Percentiles rank a stretch among this genome's conserved stretches.
These are phyloP conservation scores for Hypomesus transpacificus DNA, from an alignment of 2,113 vertebrate genomes.

Conservation along the genomic window DNA sequence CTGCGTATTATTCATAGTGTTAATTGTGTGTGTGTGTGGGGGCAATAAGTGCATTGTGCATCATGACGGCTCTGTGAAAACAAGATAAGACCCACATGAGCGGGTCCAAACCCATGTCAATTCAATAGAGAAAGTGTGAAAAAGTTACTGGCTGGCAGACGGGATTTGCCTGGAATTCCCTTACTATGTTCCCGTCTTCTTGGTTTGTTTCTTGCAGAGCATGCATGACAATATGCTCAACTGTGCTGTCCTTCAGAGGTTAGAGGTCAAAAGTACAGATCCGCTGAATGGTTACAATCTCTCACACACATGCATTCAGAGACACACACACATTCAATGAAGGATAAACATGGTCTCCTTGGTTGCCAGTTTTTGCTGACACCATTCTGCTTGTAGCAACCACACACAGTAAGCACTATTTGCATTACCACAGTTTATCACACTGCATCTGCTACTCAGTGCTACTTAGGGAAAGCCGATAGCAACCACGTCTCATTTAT, in stretches of 20 bases:
- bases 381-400: background rate
- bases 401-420: background rate
- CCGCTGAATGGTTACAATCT: background rate
- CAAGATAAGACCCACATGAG: slow-evolving; percentile 72
- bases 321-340: slow-evolving; percentile 4
- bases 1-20: slow-evolving; percentile 70
- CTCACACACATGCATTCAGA: slow-evolving; percentile 2
- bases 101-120: slow-evolving; percentile 47
- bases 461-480: background rate
- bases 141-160: slow-evolving; percentile 43
- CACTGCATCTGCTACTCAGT: background rate
- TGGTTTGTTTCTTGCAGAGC: slow-evolving; percentile 23
- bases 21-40: slow-evolving; percentile 54
- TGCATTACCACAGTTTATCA: slow-evolving; percentile 4
- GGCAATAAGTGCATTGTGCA: slow-evolving; percentile 72
- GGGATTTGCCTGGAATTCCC: slow-evolving; percentile 41
- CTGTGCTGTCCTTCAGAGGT: slow-evolving; percentile 11
- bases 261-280: slow-evolving; percentile 17
- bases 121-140: slow-evolving; percentile 61
- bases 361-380: background rate
- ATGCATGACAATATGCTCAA: slow-evolving; percentile 3
- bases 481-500: background rate
- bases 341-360: background rate
- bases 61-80: slow-evolving; percentile 70
- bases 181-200: background rate